phyloP scores from a whole-genome alignment of 2,113 vertebrate genomes.

The Centrocercus urophasianus region DNA sequence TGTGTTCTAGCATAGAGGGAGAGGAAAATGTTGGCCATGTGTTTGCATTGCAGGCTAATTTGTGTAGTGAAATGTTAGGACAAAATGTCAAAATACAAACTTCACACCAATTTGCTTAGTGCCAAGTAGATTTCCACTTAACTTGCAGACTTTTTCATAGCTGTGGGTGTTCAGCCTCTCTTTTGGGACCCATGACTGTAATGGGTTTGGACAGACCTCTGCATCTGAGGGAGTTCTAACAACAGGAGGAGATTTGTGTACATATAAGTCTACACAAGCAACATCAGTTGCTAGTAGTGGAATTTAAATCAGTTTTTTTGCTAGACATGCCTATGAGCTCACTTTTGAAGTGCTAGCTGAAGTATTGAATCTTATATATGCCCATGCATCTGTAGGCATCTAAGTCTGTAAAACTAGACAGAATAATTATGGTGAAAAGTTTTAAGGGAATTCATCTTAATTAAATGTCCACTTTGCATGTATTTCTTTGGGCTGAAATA shows the following conservation, averaged over 20 bases:
- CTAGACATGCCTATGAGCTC: not conserved
- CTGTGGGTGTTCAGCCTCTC: not conserved
- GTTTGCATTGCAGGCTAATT: not conserved
- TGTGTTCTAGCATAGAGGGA: not conserved
- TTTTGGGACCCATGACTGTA: not conserved
- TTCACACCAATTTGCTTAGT: not conserved
- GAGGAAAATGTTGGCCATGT: not conserved
- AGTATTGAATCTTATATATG: not conserved
- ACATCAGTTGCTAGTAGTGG: not conserved
- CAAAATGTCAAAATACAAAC: not conserved
- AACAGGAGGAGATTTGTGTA: not conserved
- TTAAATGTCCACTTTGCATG: not conserved
- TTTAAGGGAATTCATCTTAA: not conserved
- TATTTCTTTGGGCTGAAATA: not conserved
- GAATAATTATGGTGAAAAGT: not conserved
- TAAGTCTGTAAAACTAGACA: not conserved
- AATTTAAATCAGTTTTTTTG: not conserved
- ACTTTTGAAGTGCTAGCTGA: not conserved
- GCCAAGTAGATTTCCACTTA: not conserved
- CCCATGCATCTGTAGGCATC: not conserved
- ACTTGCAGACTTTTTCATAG: not conserved
- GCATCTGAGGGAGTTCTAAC: not conserved
- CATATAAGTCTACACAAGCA: not conserved
- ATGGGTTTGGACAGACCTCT: not conserved
- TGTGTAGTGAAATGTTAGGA: not conserved